Conservation (phyloP, 2,113 vertebrate genomes). For the Hippocampus barbouri region DNA sequence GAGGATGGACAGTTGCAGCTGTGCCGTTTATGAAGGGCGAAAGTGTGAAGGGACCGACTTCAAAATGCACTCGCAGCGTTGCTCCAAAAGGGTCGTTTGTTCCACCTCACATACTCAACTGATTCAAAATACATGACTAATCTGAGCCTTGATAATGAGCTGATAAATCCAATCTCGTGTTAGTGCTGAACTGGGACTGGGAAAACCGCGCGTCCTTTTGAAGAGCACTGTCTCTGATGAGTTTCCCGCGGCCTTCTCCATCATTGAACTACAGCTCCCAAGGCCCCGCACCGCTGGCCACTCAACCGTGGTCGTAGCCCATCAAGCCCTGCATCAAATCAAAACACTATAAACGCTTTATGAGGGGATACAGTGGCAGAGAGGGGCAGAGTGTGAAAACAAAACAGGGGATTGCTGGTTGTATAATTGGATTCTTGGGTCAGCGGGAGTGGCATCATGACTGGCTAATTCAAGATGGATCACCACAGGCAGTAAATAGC, state of each 20-base stretch:
- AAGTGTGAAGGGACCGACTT: slow-evolving; percentile 34
- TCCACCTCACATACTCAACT: slow-evolving; percentile 51
- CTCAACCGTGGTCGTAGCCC: slow-evolving; percentile 57
- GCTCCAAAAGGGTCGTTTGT: slow-evolving; percentile 65
- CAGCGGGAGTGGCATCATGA: slow-evolving; percentile 69
- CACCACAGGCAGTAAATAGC: slow-evolving; percentile 61
- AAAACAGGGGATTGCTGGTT: slow-evolving; percentile 53
- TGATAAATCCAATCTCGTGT: slow-evolving; percentile 68
- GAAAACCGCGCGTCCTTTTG: slow-evolving; percentile 52
- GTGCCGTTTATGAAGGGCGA: slow-evolving; percentile 34
- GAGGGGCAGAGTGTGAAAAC: slow-evolving; percentile 46
- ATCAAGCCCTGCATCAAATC: slow-evolving; percentile 67
- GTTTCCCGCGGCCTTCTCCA: slow-evolving; percentile 55
- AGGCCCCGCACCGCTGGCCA: slow-evolving; percentile 54
- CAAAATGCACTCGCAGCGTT: slow-evolving; percentile 38
- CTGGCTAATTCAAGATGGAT: slow-evolving; percentile 74
- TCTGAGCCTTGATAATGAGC: slow-evolving; percentile 61
- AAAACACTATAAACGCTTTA: slow-evolving; percentile 70
- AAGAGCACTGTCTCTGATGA: slow-evolving; percentile 57
- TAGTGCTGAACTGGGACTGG: slow-evolving; percentile 66
- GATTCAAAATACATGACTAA: slow-evolving; percentile 64
- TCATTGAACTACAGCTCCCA: slow-evolving; percentile 62
- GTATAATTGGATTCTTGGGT: slow-evolving; percentile 71
- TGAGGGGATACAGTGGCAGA: slow-evolving; percentile 51
- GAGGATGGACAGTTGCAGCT: slow-evolving; percentile 11